Base-by-base conservation (phyloP, 1,140 invertebrate species). In the Grapholita molesta region DNA sequence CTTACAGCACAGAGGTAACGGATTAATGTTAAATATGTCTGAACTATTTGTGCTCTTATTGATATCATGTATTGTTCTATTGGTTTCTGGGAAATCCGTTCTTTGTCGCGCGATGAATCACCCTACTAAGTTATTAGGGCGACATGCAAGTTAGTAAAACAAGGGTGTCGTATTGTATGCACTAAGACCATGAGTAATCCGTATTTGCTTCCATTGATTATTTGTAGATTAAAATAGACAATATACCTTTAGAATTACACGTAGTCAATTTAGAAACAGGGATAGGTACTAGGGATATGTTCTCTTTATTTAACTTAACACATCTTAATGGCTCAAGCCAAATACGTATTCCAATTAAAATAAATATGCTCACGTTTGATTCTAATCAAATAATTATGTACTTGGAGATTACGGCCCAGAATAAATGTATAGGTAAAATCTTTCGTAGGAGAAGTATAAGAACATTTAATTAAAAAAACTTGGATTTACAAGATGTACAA, bases 61-160 rank as follows among this genome's bases (percentile, higher is more conserved):
- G 0, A 32, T 61, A 15, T 61, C 25, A 15, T 30, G 55, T 30
- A 57, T 33, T 32, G 24, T 52, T 52, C 28, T 48, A 25, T 66
- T 38, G 9, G 18, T 42, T 38, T 66, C 38, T 66, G 80, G 79
- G 77, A 83, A 84, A 77, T 75, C 75, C 73, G 71, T 75, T 80
- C 76, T 83, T 77, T 75, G 78, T 79, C 74, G 78, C 78, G 75
- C 82, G 84, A 86, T 89, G 87, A 89, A 79, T 89, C 87, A 89
- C 82, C 87, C 71, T 70, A 75, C 75, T 74, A n/a, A 83, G 83
- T 75, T 85, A 73, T 78, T 78, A 77, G 70, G 83, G 78, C 74
- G 80, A 83, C 80, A 77, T 69, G 75, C 76, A 55, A 25, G 53
- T 55, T 28, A 72, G 52, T 77, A 73, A 64, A 82, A 83, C 74